Conservation (phyloP, 2,113 vertebrate species). For the Sander lucioperca region DNA sequence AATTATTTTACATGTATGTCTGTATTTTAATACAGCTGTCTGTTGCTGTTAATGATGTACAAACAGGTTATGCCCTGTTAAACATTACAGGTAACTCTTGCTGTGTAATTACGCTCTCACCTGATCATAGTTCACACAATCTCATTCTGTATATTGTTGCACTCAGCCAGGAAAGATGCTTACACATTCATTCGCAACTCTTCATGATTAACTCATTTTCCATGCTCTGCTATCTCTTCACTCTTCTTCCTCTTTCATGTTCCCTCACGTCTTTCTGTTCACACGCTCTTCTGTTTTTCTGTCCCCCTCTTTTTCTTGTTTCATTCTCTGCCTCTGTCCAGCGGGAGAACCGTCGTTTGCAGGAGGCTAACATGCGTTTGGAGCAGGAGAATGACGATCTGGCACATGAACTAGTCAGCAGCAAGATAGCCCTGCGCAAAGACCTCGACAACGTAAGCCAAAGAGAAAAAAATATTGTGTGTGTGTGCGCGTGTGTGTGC, state of each 20-base stretch:
- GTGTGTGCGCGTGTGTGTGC: constrained; percentile 1
- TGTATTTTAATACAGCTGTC: neutral
- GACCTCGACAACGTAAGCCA: constrained; percentile 96
- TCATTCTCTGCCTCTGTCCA: constrained; percentile 56
- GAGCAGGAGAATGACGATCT: constrained; percentile 99
- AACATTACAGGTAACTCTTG: constrained; percentile 53
- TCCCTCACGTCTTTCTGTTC: constrained; percentile 14
- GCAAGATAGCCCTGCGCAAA: constrained; percentile 97
- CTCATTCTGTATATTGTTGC: neutral
- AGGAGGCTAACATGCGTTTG: constrained; percentile 98
- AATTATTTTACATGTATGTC: neutral
- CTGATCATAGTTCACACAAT: constrained; percentile 17
- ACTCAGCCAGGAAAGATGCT: constrained; percentile 13
- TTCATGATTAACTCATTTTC: constrained; percentile 37
- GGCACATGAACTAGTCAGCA: constrained; percentile 97
- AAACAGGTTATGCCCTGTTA: constrained; percentile 38
- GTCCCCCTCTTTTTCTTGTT: neutral
- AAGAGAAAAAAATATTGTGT: neutral
- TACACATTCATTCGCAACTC: constrained; percentile 13
- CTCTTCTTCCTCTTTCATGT: constrained; percentile 60
- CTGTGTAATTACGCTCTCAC: constrained; percentile 5
- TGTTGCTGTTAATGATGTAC: constrained; percentile 49
- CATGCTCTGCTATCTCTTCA: constrained; percentile 4
- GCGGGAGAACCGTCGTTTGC: constrained; percentile 95
- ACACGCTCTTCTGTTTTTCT: constrained; percentile 3